Base-by-base conservation (phyloP, 2,888 invertebrate genomes). In the Eupithecia pulchellata region DNA sequence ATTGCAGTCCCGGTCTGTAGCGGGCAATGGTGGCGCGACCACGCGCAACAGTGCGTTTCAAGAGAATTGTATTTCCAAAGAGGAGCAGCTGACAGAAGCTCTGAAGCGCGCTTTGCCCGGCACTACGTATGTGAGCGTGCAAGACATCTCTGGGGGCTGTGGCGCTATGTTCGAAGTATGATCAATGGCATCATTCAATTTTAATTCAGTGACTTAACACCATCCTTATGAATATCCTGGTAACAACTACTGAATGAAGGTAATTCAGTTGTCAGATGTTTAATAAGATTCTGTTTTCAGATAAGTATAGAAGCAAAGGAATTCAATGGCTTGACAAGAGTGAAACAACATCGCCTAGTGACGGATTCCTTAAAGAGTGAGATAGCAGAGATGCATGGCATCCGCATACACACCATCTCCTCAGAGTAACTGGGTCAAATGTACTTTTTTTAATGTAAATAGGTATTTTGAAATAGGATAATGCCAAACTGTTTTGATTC, bases 331-430 rank as follows among this genome's bases (percentile, higher is more conserved):
- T 83, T 97, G 42, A 95, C 95, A 30, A 95, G 95, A 69, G 95
- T 97, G 1, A 97, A 97, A 82, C 97, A 97, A 83, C 97, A 97
- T 84, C 94, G 96, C 77, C 86, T 97, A 36, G 96, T 97, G 8
- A 97, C 96, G 55, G 95, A 97, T 76, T 95, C 95, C 6, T 92
- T 98, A 55, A 96, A 96, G 83, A 95, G 95, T 78, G 96, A 98
- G 90, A 97, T 98, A 75, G 96, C 96, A 80, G 95, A 96, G 81
- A 97, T 98, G 96, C 98, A 98, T 86, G 98, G 98, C 11, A 92
- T 98, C 66, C 95, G 97, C 75, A 97, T 98, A 80, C 95, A 96
- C 77, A 52, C 52, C 95, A 29, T 91, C 66, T 2, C 25, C 47
- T 25, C 42, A 20, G 34, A 61, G 52, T 20, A 64, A 67, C 39